Evolutionary conservation across 2,888 invertebrate genomes (phyloP).

Genomic region (Chalcis sispes): DNA sequence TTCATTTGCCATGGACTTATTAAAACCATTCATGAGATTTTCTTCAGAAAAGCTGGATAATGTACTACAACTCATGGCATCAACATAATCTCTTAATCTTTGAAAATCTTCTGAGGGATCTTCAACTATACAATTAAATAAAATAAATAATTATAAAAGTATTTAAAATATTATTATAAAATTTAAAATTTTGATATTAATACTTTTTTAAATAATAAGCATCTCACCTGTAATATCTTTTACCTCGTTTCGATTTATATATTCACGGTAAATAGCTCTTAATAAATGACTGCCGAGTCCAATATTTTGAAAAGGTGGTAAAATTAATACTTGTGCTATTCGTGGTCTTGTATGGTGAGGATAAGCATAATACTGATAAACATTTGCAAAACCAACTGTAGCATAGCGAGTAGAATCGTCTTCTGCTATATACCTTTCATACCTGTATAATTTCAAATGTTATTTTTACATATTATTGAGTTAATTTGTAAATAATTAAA

Average conservation of each 20-base stretch:
- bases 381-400: slow-evolving; percentile 91
- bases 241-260: slow-evolving; percentile 78
- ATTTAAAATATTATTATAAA: slow-evolving; percentile 3
- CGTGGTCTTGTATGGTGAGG: slow-evolving; percentile 91
- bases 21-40: slow-evolving; percentile 84
- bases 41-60: slow-evolving; percentile 83
- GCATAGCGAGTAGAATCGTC: slow-evolving; percentile 82
- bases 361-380: slow-evolving; percentile 96
- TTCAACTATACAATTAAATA: slow-evolving; percentile 84
- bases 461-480: not conserved
- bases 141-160: slow-evolving; percentile 15
- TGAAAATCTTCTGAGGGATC: slow-evolving; percentile 95
- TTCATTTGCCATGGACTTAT: slow-evolving; percentile 85
- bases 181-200: too few relatives aligned
- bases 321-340: slow-evolving; percentile 93
- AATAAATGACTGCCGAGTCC: slow-evolving; percentile 91
- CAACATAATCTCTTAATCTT: slow-evolving; percentile 92
- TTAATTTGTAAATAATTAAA: slow-evolving; percentile 1
- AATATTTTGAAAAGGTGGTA: slow-evolving; percentile 93
- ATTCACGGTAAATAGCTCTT: slow-evolving; percentile 79
- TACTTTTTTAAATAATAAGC: not conserved
- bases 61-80: slow-evolving; percentile 84
- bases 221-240: slow-evolving; percentile 83
- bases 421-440: slow-evolving; percentile 82
- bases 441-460: slow-evolving; percentile 76